Evolutionary conservation across 1,140 invertebrate species (phyloP), one percentile per base, ranked within the genome.

Genomic region (Eueides isabella): DNA sequence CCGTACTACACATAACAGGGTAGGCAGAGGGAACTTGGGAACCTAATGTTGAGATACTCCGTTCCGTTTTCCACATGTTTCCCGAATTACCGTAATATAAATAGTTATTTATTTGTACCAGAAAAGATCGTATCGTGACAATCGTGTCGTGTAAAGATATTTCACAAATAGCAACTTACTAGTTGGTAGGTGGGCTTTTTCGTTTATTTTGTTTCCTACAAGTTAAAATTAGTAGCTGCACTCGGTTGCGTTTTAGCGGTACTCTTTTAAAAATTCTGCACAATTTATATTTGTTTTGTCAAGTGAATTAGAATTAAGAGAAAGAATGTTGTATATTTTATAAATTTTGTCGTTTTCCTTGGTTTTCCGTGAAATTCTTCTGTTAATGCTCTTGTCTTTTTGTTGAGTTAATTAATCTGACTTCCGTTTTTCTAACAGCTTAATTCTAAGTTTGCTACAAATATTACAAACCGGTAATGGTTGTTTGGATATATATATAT

Each of bases 221-320:
- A 48, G 65, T 74, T 72, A 72, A 78, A 75, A 78, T 78, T 78
- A 75, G 67, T 76, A 69, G 66, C 35, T 61, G 38, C 66, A 70
- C 65, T 73, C 64, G 64, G 30, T 67, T 72, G 30, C 31, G 61
- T 67, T 63, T 41, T 72, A 61, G 41, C 33, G 33, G 48, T 72
- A 68, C 14, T 55, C 63, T 75, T 76, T 71, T 71, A 61, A n/a
- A 66, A 70, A 65, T 75, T 44, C 41, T 2, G 4, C n/a, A 19
- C 41, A 5, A 73, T 66, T 67, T 35, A 28, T 62, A 38, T 73
- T 73, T 61, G 48, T 41, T 73, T 67, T 35, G 5, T 35, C 38
- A 72, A 66, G 48, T 28, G 64, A 61, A 23, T 26, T 55, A 29
- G 35, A 62, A 41, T 71, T 41, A 12, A 71, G 16, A 41, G 23